Evolutionary conservation across 2,888 invertebrate species (phyloP).

Genomic region (Trimorus sp.): DNA sequence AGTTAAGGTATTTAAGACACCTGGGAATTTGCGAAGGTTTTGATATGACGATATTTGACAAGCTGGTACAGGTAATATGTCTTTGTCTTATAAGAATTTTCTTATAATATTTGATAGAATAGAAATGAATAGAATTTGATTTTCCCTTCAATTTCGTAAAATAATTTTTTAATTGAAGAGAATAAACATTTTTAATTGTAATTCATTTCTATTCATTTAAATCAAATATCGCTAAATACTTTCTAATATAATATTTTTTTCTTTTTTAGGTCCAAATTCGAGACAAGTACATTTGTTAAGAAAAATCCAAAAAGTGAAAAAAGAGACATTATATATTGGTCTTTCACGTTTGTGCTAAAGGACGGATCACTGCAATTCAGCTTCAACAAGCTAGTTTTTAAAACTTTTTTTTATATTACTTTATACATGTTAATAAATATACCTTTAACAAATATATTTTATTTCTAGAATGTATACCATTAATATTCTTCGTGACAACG

Average conservation of each 20-base stretch:
- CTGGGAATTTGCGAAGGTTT: slow-evolving; percentile 93
- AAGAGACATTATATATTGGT: slow-evolving; percentile 71
- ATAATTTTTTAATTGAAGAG: no score
- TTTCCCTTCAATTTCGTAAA: no score
- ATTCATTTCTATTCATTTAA: no score
- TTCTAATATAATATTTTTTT: no score
- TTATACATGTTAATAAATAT: slow-evolving; percentile 46
- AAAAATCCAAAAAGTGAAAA: slow-evolving; percentile 71
- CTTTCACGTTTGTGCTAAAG: slow-evolving; percentile 72
- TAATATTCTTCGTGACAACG: background rate
- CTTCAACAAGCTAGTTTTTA: slow-evolving; percentile 66
- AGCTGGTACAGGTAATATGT: slow-evolving; percentile 88
- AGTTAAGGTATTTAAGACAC: slow-evolving; percentile 89
- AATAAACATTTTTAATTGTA: no score
- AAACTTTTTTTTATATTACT: slow-evolving; percentile 23
- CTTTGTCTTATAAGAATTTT: no score
- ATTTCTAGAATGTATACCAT: background rate
- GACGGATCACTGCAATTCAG: slow-evolving; percentile 75
- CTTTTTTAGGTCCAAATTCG: slow-evolving; percentile 81
- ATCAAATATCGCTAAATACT: no score
- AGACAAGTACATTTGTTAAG: slow-evolving; percentile 84
- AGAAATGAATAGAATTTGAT: no score
- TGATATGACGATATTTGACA: slow-evolving; percentile 91
- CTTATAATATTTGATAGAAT: no score
- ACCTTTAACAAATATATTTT: slow-evolving; percentile 30